Conservation (phyloP, 2,113 vertebrate genomes). For the Xiphophorus maculatus region DNA sequence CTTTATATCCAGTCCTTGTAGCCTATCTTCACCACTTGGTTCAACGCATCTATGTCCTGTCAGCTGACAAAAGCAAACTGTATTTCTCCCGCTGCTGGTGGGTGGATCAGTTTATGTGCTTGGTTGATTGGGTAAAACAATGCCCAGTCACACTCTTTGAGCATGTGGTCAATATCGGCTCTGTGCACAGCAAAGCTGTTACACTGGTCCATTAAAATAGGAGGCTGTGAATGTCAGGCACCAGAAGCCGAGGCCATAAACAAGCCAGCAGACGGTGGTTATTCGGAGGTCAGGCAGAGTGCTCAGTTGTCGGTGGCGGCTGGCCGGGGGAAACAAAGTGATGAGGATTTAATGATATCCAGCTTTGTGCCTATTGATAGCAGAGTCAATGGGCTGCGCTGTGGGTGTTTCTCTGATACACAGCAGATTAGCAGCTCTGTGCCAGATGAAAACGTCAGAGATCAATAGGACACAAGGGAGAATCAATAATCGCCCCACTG, state of each 20-base stretch:
- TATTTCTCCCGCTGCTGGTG: constrained; percentile 26
- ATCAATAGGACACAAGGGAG: constrained; percentile 85
- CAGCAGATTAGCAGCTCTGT: constrained; percentile 83
- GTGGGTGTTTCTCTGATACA: constrained; percentile 82
- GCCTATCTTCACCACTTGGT: constrained; percentile 17
- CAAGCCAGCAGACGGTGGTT: constrained; percentile 72
- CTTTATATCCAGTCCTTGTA: background rate
- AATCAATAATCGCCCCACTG: constrained; percentile 80
- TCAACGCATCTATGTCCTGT: constrained; percentile 15
- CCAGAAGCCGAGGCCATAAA: constrained; percentile 63
- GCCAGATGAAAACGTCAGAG: constrained; percentile 82
- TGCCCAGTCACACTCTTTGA: constrained; percentile 46
- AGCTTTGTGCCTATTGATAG: constrained; percentile 82
- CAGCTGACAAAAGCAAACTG: constrained; percentile 42
- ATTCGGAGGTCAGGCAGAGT: constrained; percentile 76
- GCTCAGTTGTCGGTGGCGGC: constrained; percentile 66
- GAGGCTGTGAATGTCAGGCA: constrained; percentile 67
- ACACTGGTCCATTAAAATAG: constrained; percentile 65
- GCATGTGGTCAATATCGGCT: constrained; percentile 61
- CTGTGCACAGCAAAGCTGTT: constrained; percentile 59
- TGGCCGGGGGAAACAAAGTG: constrained; percentile 75
- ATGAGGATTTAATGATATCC: constrained; percentile 86
- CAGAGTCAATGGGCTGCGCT: constrained; percentile 79
- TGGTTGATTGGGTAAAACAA: constrained; percentile 51
- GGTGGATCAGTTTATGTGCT: constrained; percentile 38